Evolutionary conservation across 1,140 invertebrate genomes (phyloP), one percentile per base, ranked within the genome.

Genomic region (Drosophila parvula): DNA sequence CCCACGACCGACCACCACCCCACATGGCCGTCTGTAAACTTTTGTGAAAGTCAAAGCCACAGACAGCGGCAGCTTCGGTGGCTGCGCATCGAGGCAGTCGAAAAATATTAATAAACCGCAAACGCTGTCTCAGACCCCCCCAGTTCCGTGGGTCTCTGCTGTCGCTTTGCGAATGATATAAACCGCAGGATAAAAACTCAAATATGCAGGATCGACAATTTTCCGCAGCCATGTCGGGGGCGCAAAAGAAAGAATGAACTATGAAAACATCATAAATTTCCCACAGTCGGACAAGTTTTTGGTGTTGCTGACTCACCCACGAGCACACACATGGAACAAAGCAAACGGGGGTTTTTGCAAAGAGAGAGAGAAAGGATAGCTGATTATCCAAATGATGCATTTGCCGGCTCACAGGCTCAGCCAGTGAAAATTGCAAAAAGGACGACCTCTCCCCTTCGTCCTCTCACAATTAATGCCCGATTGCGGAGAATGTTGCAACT

Each of bases 81-180:
- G 68, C 48, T 53, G 65, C 30, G 56, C 57, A 65, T 65, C 53
- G 62, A 47, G 62, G 62, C 64, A 67, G 64, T 67, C 57, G 47
- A 78, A 78, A 78, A 78, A 78, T 78, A 78, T 78, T 78, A 78
- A 78, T 78, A 78, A 78, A 78, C 75, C 75, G 64, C 75, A 78
- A 71, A 44, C 56, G 58, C 74, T 60, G 62, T 76, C 71, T 76
- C 74, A 50, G 53, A 76, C 11, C 56, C 55, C 45, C 34, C n/a
- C n/a, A n/a, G 41, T 36, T 16, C 14, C 14, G 11, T 34, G 34
- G 10, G 10, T 28, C 38, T 34, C n/a, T 22, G 32, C 45, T 22
- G 34, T 50, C 44, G 57, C 41, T 77, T 61, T 34, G 38, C 51
- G 64, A 78, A 57, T 78, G 75, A 78, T 78, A 78, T 76, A 78